Conservation (phyloP, 2,797 vertebrate genomes). For the Scolopax bukidnonensis region DNA sequence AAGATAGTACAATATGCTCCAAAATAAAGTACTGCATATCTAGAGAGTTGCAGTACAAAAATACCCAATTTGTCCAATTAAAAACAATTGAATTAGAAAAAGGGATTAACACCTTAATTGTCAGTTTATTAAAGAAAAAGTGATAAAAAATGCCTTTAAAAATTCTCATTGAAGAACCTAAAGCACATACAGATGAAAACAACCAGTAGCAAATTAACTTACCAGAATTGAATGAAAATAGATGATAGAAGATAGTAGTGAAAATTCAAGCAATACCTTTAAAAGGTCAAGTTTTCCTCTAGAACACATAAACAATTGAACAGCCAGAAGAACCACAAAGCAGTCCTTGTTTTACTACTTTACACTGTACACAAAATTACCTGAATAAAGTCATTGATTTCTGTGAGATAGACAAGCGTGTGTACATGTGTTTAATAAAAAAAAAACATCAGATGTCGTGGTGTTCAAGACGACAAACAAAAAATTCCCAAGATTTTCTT, state of each 20-base stretch:
- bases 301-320: not conserved
- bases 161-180: not conserved
- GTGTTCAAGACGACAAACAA: not conserved
- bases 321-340: not conserved
- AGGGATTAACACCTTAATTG: not conserved
- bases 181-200: not conserved
- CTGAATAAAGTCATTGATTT: not conserved
- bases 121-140: not conserved
- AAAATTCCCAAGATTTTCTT: not conserved
- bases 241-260: not conserved
- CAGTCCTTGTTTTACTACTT: not conserved
- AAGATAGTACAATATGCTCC: not conserved
- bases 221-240: not conserved
- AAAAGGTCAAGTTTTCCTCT: not conserved
- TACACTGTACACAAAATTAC: not conserved
- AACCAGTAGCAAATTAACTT: not conserved
- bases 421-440: not conserved
- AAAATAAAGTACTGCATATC: not conserved
- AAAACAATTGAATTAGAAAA: not conserved
- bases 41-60: not conserved
- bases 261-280: not conserved
- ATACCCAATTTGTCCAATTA: not conserved
- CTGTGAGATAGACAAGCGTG: not conserved
- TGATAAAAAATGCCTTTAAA: not conserved
- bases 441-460: rapidly evolving